Evolutionary conservation across 2,113 vertebrate genomes (phyloP).

Genomic region (Misgurnus anguillicaudatus): DNA sequence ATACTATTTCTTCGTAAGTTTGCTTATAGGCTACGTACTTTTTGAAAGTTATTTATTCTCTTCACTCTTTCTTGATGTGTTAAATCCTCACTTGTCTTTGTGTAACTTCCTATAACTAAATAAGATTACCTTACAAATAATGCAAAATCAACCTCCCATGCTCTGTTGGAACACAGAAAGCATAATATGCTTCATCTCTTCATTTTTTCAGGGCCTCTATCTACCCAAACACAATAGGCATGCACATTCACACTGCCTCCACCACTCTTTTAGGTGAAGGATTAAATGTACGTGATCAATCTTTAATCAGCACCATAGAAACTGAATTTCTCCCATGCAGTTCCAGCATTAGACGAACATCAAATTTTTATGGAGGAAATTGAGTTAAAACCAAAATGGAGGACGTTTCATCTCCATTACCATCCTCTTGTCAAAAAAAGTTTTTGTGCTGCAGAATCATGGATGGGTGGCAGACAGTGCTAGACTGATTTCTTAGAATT

Average conservation of each 20-base stretch:
- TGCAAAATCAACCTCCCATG: too few relatives aligned
- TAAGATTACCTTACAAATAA: too few relatives aligned
- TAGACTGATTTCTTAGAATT: conserved; percentile 50
- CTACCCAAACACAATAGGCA: neutral
- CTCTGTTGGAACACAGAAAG: too few relatives aligned
- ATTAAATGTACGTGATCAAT: conserved; percentile 64
- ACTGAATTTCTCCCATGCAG: conserved; percentile 50
- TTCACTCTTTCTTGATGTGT: too few relatives aligned
- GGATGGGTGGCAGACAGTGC: conserved; percentile 59
- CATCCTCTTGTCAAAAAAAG: conserved; percentile 34
- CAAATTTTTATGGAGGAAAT: conserved; percentile 72
- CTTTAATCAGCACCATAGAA: conserved; percentile 66
- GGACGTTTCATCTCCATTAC: conserved; percentile 40
- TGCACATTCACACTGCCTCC: neutral
- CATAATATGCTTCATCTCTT: too few relatives aligned
- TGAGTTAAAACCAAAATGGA: conserved; percentile 70
- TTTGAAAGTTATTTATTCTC: too few relatives aligned
- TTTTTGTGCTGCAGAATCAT: conserved; percentile 27
- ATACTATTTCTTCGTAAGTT: too few relatives aligned
- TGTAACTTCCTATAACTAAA: too few relatives aligned
- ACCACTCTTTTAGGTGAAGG: conserved; percentile 37
- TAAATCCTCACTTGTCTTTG: too few relatives aligned
- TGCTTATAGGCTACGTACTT: too few relatives aligned
- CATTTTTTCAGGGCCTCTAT: too few relatives aligned
- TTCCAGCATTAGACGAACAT: conserved; percentile 53